Percentiles rank a stretch among this genome's conserved stretches.
phyloP scores from a whole-genome alignment of 2,888 invertebrate genomes.

The Standfussiana lucernea region DNA sequence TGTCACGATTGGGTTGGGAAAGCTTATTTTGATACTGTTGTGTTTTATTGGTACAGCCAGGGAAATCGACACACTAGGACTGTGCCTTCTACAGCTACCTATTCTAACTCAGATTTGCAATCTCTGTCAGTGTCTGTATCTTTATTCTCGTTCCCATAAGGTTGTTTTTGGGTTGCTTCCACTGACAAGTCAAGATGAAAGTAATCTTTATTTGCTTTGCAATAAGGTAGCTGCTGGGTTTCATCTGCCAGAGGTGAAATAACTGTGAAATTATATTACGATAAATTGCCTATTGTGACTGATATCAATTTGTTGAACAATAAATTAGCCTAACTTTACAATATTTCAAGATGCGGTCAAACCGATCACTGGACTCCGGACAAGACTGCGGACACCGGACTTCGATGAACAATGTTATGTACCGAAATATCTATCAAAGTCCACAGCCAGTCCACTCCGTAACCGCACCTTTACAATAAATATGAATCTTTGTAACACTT shows the following conservation, averaged over 20 bases:
- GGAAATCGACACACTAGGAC: not conserved
- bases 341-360: not conserved
- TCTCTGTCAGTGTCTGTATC: not conserved
- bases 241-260: not conserved
- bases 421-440: not conserved
- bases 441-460: not conserved
- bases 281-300: not conserved
- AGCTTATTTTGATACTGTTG: constrained; percentile 21
- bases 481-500: not conserved
- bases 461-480: not conserved
- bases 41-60: constrained; percentile 19
- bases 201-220: not conserved
- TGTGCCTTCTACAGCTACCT: not conserved
- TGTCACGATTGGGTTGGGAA: constrained; percentile 42
- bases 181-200: not conserved
- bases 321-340: not conserved
- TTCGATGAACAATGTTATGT: not conserved
- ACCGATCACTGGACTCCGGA: not conserved
- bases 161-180: not conserved
- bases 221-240: not conserved
- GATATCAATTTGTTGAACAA: not conserved
- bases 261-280: not conserved
- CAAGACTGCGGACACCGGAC: not conserved
- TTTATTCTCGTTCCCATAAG: not conserved
- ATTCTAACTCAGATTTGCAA: too few species aligned